Base-by-base conservation (phyloP, 1,140 invertebrate genomes). In the Lethocerus indicus region DNA sequence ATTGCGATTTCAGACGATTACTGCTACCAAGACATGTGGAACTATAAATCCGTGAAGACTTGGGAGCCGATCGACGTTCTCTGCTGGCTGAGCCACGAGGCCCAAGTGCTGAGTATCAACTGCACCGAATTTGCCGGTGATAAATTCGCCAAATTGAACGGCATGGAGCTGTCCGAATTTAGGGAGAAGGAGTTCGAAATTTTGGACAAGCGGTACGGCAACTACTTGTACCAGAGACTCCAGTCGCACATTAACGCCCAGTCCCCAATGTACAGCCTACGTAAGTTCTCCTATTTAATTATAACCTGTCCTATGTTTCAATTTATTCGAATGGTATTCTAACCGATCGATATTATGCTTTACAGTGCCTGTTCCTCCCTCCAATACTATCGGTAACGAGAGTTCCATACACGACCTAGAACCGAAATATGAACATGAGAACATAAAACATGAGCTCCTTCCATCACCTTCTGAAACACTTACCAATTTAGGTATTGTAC, bases 101-200 rank as follows among this genome's bases (percentile, higher is more conserved):
- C 47, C 1, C 18, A n/a, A 12, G 24, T 20, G n/a, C 6, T 39
- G 12, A 16, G 28, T 6, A 7, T 37, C 3, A 24, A 21, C 24
- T 4, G 18, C 2, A 48, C 47, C 1, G 47, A 48, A 12, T 23
- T 39, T 21, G 7, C 18, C 14, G 32, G 25, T 1, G n/a, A 18
- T 9, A 48, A 39, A 12, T 48, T 48, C 35, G 14, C 18, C 21
- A 48, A 39, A 18, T 23, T 48, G 12, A 37, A 48, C 35, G 47
- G 47, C 20, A 26, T 21, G 4, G 20, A 48, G 16, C 35, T 48
- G 2, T n/a, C 18, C 13, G 16, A 39, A 5, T 14, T 48, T 2
- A 39, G 2, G 1, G 7, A 39, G 16, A n/a, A 13, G 1, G 47
- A 48, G 12, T 48, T 48, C 21, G 13, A 16, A 25, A 7, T 16